Base-by-base conservation (phyloP, 2,888 invertebrate genomes). In the Bimastos eiseni region DNA sequence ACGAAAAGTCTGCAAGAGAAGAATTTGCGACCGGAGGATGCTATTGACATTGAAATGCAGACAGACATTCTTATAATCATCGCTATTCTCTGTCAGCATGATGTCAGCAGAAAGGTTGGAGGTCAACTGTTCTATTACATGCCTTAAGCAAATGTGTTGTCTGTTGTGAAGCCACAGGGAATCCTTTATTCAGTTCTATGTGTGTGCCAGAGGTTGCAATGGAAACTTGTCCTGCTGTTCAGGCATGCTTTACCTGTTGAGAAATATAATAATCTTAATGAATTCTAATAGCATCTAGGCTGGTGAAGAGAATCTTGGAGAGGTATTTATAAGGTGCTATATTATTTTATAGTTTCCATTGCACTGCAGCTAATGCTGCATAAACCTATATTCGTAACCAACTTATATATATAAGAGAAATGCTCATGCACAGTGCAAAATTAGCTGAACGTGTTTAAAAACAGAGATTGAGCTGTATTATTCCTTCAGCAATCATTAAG, bases 41-140 rank as follows among this genome's bases (percentile, higher is more conserved):
- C 93, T 15, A 93, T 95, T 21, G 94, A 95, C 91, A 93, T 95
- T 30, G 95, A 95, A 93, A 95, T 95, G 94, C 95, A 95, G 93
- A 93, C 94, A n/a, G 95, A 95, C 92, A 95, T 95, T 93, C 93
- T 95, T 83, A 93, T 95, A 92, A 94, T 95, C 89, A 92, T 95
- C 11, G 94, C 95, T 0, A 93, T 93, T 90, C 92, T 95, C 17
- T 95, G 95, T 94, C 95, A 95, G 89, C 93, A 93, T 24, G 95
- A 95, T 92, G 93, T 94, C 92, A 95, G 95, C 92, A 93, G 94
- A 91, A 95, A 95, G 94, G 95, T 95, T 91, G 21, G 21, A 70
- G 34, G 24, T 84, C 36, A 55, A 55, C 55, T 55, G 24, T 55
- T 55, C 55, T 55, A 19, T 44, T 44, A 30, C 55, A 55, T 24